A percentile compares a stretch with the other conserved stretches of the same genome.
Evolutionary conservation across 2,797 vertebrate genomes (phyloP).

Genomic region (Numenius phaeopus): DNA sequence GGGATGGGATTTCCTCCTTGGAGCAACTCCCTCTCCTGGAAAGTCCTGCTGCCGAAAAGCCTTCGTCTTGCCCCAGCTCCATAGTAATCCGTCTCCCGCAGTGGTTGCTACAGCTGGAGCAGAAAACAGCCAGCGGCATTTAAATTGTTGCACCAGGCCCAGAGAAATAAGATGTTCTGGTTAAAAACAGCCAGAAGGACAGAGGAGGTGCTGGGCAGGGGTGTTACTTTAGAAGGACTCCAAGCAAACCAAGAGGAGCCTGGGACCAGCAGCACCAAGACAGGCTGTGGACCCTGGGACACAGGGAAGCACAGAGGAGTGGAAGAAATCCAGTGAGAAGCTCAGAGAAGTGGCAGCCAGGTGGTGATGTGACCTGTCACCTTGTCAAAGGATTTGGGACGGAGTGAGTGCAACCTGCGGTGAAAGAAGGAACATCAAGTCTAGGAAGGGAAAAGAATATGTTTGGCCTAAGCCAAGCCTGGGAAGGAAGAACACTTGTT

Average conservation of each 20-base stretch:
- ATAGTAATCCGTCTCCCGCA: not conserved
- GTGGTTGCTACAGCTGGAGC: not conserved
- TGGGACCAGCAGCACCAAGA: not conserved
- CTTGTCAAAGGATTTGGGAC: not conserved
- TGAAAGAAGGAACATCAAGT: not conserved
- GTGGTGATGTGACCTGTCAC: not conserved
- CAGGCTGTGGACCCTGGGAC: not conserved
- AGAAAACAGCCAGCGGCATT: not conserved
- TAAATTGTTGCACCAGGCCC: not conserved
- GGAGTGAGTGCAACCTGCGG: not conserved
- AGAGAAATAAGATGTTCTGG: not conserved
- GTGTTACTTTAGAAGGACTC: not conserved
- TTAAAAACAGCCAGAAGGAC: not conserved
- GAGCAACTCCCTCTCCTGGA: not conserved
- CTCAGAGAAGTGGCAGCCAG: not conserved
- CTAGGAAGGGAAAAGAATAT: not conserved
- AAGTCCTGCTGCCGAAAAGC: not conserved
- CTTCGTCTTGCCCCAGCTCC: not conserved
- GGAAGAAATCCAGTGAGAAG: not conserved
- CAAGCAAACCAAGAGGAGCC: not conserved
- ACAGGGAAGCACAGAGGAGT: not conserved
- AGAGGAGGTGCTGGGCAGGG: not conserved
- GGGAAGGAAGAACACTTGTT: not conserved
- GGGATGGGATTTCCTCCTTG: not conserved
- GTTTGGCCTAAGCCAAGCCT: not conserved